Evolutionary conservation across 2,888 invertebrate species (phyloP).

Genomic region (Apamea sordens): DNA sequence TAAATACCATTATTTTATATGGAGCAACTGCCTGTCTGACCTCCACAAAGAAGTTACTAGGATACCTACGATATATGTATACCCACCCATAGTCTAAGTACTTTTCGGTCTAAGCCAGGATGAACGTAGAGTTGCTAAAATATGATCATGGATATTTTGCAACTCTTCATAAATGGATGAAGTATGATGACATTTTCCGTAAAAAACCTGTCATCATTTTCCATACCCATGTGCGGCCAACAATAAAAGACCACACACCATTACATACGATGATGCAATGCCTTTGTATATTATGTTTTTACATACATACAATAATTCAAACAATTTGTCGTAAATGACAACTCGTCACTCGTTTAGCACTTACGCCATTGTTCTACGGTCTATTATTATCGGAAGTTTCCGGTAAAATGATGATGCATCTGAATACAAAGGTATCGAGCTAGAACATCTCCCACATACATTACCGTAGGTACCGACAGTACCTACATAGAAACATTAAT

Average conservation of each 20-base stretch:
- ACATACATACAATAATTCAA: slow-evolving; percentile 26
- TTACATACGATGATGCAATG: slow-evolving; percentile 32
- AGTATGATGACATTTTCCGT: not conserved
- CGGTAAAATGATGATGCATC: slow-evolving; percentile 41
- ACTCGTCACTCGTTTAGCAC: slow-evolving; percentile 18
- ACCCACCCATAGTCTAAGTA: not conserved
- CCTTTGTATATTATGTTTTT: slow-evolving; percentile 33
- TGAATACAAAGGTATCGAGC: slow-evolving; percentile 39
- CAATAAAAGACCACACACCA: slow-evolving; percentile 31
- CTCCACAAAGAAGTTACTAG: not conserved
- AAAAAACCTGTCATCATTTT: not conserved
- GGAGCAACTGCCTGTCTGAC: not conserved
- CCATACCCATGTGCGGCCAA: slow-evolving; percentile 1
- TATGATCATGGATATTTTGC: not conserved
- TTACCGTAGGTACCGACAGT: slow-evolving; percentile 21
- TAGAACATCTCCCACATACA: slow-evolving; percentile 23
- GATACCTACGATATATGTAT: too few species aligned
- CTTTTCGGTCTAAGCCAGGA: not conserved
- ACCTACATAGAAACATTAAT: slow-evolving; percentile 24
- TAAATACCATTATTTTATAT: not conserved
- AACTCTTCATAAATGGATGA: not conserved
- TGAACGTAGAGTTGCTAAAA: not conserved
- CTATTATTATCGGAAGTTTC: slow-evolving; percentile 32
- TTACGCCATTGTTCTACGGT: slow-evolving; percentile 38
- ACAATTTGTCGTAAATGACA: slow-evolving; percentile 44